Conservation (phyloP, 2,797 vertebrate genomes). For the Gymnodraco acuticeps region DNA sequence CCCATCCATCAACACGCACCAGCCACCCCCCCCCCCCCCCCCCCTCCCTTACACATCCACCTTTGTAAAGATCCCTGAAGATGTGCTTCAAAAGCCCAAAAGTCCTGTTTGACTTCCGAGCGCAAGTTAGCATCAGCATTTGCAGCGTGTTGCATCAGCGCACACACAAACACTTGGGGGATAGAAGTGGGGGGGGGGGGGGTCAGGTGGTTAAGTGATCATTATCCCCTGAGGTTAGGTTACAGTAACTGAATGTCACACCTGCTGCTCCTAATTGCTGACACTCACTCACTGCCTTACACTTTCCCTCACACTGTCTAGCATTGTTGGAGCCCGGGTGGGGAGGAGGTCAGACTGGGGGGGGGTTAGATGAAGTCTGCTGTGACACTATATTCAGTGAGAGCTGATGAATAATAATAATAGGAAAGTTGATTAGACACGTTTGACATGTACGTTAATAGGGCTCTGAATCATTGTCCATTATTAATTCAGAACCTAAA, state of each 20-base stretch:
- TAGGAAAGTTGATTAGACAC: neutral
- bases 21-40: neutral
- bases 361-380: neutral
- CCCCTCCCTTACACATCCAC: slow-evolving; percentile 33
- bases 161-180: neutral
- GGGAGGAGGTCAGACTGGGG: too few species aligned
- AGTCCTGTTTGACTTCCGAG: slow-evolving; percentile 36
- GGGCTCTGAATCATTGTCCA: too few species aligned
- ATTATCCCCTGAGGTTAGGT: slow-evolving; percentile 36
- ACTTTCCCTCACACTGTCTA: neutral
- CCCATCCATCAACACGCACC: neutral
- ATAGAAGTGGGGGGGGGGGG: neutral
- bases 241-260: slow-evolving; percentile 37
- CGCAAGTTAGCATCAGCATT: slow-evolving; percentile 71
- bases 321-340: neutral
- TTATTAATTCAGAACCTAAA: too few species aligned
- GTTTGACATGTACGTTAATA: too few species aligned
- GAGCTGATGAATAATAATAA: neutral
- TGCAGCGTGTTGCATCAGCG: slow-evolving; percentile 84
- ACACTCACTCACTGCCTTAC: neutral
- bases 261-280: slow-evolving; percentile 30
- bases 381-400: neutral
- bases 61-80: slow-evolving; percentile 57
- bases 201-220: slow-evolving; percentile 35
- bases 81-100: slow-evolving; percentile 57